Evolutionary conservation across 2,797 vertebrate species (phyloP), one percentile per base, ranked within the genome.

Genomic region (Danio albolineatus): DNA sequence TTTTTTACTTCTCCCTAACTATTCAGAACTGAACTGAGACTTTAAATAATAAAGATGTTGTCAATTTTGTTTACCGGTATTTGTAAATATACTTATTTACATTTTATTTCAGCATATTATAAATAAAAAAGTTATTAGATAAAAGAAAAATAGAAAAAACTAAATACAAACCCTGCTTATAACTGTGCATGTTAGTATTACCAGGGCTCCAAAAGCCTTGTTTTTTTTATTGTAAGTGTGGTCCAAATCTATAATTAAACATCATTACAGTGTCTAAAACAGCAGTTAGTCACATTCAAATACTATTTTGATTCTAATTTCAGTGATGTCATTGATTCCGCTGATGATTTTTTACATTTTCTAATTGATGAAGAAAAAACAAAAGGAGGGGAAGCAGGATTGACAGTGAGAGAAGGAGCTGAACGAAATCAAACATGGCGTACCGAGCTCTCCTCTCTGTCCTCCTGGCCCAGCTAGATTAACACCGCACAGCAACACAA

Each of bases 361-460:
- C 79, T 64, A 76, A 86, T 73, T 80, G 74, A 79, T 78, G 75
- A 82, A 70, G 73, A 61, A 67, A 71, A 74, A 75, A 48, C 73
- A 41, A 77, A 48, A 79, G n/a, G 28, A 57, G 79, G 44, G 44
- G 56, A 8, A 86, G 79, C 67, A 77, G 76, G 56, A 72, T 17
- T 81, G 76, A 64, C 13, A 78, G 77, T 39, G 83, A 88, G 5
- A 83, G 19, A 76, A 79, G 76, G 64, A 87, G 86, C 80, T 85
- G 56, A 83, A 73, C 86, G 83, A 89, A 92, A 89, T 89, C 88
- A 94, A 94, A 89, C 85, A 80, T 78, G 88, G 89, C 97, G 56
- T 99, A 98, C 97, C 97, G 91, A 94, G 92, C 93, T 94, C 90
- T 97, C 95, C 83, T 96, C 95, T 84, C 80, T 88, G 88, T 96